phyloP scores from a whole-genome alignment of 2,888 invertebrate species.

The Lasioglossum marginatum region DNA sequence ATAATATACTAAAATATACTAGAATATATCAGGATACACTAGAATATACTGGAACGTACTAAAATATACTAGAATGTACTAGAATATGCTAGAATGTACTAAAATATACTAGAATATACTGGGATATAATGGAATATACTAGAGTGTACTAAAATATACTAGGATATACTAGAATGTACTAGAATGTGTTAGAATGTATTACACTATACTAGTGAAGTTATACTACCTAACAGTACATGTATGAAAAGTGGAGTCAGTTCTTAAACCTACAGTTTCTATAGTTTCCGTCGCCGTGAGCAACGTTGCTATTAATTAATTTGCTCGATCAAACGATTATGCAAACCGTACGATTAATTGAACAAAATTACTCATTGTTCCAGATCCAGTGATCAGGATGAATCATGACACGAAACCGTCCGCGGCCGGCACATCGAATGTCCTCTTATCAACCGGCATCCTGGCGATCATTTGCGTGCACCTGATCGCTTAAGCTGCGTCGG shows the following conservation, averaged over 20 bases:
- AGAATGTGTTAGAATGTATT: no score
- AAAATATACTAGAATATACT: no score
- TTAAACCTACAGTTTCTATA: background rate
- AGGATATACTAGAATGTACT: no score
- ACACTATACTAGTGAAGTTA: no score
- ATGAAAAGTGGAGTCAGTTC: background rate
- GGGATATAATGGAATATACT: no score
- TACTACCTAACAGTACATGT: no score
- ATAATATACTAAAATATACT: no score
- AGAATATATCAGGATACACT: no score
- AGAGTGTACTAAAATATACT: no score
- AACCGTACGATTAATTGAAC: slow-evolving; percentile 1
- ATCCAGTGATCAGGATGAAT: slow-evolving; percentile 63
- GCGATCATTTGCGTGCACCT: slow-evolving; percentile 60
- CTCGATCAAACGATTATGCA: background rate
- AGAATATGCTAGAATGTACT: no score
- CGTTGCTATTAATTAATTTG: background rate
- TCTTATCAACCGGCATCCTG: slow-evolving; percentile 54
- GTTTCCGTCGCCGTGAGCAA: background rate
- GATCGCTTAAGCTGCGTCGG: slow-evolving; percentile 68
- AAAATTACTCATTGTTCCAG: slow-evolving; percentile 57
- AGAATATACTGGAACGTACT: no score
- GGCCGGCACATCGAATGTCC: slow-evolving; percentile 58
- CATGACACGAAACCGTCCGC: slow-evolving; percentile 37
- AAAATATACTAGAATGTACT: no score